These are phyloP conservation scores for Lochmaea crataegi DNA, from an alignment of 2,888 invertebrate species.

Conservation along the genomic window DNA sequence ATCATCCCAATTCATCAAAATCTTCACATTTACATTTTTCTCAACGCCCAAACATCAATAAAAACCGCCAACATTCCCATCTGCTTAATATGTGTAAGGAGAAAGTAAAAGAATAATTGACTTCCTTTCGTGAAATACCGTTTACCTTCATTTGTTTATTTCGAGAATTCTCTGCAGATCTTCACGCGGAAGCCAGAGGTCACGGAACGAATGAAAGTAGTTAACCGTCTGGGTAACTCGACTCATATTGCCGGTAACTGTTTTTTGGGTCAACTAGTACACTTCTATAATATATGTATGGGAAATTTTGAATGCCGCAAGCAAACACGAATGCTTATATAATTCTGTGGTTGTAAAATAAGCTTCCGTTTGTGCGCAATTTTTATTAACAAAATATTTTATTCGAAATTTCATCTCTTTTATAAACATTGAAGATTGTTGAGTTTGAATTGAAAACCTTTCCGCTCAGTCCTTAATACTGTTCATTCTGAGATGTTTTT, in stretches of 20 bases:
- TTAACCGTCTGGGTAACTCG: slow-evolving; percentile 5
- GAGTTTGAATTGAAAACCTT: too few relatives aligned
- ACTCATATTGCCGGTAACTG: not conserved
- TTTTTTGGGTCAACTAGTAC: slow-evolving; percentile 9
- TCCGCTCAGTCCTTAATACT: too few relatives aligned
- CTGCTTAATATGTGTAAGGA: slow-evolving; percentile 28
- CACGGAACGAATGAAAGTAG: slow-evolving; percentile 39
- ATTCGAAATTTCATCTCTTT: too few relatives aligned
- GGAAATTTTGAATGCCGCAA: too few relatives aligned
- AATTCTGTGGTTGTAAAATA: too few relatives aligned
- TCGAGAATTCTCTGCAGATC: slow-evolving; percentile 22
- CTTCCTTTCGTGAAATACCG: slow-evolving; percentile 36
- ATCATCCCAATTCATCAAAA: not conserved
- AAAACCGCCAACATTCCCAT: slow-evolving; percentile 15
- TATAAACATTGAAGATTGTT: too few relatives aligned
- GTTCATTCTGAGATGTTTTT: too few relatives aligned
- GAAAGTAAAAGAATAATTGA: slow-evolving; percentile 39
- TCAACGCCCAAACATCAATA: not conserved
- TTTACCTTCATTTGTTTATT: slow-evolving; percentile 30
- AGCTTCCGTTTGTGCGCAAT: too few relatives aligned
- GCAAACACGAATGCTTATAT: too few relatives aligned
- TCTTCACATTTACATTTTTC: not conserved
- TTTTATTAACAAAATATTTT: too few relatives aligned
- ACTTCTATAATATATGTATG: not conserved
- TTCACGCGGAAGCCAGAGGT: slow-evolving; percentile 37